Evolutionary conservation across 2,888 invertebrate species (phyloP).

Genomic region (Theretra japonica): DNA sequence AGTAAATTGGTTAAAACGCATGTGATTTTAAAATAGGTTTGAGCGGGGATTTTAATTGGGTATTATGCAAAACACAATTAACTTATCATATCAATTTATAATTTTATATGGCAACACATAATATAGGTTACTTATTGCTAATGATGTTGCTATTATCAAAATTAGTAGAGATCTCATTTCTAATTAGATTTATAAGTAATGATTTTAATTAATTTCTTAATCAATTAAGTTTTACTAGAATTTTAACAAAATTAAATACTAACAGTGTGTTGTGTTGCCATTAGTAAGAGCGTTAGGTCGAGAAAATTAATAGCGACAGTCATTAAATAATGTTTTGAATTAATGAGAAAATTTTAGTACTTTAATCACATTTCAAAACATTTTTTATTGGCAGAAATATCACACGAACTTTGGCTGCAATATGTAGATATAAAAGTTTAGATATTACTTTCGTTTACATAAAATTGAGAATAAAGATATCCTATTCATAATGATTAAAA

Average conservation of each 20-base stretch:
- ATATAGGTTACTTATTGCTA: neutral
- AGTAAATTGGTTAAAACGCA: slow-evolving; percentile 3
- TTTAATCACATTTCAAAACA: neutral
- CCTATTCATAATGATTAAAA: neutral
- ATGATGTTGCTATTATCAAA: no score
- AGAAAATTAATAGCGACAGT: neutral
- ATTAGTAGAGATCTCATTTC: neutral
- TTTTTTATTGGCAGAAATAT: neutral
- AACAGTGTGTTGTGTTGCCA: slow-evolving; percentile 30
- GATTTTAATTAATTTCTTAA: no score
- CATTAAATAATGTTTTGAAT: slow-evolving; percentile 10
- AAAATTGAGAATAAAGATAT: neutral
- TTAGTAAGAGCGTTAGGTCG: slow-evolving; percentile 28
- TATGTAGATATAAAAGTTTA: slow-evolving; percentile 1
- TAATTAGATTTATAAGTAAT: neutral
- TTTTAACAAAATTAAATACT: slow-evolving; percentile 14
- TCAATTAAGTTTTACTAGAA: neutral
- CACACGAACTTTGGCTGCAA: neutral
- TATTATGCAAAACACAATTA: neutral
- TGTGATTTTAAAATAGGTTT: slow-evolving; percentile 19
- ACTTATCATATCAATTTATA: neutral
- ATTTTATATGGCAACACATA: neutral
- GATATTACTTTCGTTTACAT: neutral
- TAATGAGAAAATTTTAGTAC: neutral
- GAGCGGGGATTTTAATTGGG: neutral